phyloP scores from a whole-genome alignment of 2,888 invertebrate species.

The Crocallis elinguaria region DNA sequence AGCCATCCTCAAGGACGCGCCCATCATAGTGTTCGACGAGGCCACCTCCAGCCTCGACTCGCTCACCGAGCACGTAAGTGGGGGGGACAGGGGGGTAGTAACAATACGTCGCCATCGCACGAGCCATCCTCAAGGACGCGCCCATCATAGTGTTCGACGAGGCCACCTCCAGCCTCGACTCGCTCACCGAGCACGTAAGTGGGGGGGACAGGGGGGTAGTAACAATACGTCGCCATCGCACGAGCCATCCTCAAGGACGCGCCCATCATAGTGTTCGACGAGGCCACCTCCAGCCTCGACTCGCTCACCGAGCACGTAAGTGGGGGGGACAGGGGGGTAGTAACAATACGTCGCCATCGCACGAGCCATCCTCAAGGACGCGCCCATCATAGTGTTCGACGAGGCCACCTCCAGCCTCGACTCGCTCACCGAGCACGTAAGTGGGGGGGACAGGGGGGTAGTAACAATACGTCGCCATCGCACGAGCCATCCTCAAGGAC shows the following conservation, averaged over 20 bases:
- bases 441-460: no score
- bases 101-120: slow-evolving; percentile 98
- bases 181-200: no score
- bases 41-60: slow-evolving; percentile 99
- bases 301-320: no score
- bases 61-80: no score
- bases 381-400: slow-evolving; percentile 97
- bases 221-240: slow-evolving; percentile 99
- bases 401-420: slow-evolving; percentile 99
- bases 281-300: slow-evolving; percentile 98
- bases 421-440: no score
- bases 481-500: slow-evolving; percentile 97
- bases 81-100: slow-evolving; percentile 99
- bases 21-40: slow-evolving; percentile 98
- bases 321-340: no score
- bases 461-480: slow-evolving; percentile 99
- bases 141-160: slow-evolving; percentile 98
- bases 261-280: slow-evolving; percentile 97
- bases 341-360: slow-evolving; percentile 99
- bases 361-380: slow-evolving; percentile 96
- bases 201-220: slow-evolving; percentile 99
- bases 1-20: slow-evolving; percentile 97
- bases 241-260: slow-evolving; percentile 97
- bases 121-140: slow-evolving; percentile 97
- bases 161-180: slow-evolving; percentile 98